Base-by-base conservation (phyloP, 2,888 invertebrate species). In the Artemia sinica region DNA sequence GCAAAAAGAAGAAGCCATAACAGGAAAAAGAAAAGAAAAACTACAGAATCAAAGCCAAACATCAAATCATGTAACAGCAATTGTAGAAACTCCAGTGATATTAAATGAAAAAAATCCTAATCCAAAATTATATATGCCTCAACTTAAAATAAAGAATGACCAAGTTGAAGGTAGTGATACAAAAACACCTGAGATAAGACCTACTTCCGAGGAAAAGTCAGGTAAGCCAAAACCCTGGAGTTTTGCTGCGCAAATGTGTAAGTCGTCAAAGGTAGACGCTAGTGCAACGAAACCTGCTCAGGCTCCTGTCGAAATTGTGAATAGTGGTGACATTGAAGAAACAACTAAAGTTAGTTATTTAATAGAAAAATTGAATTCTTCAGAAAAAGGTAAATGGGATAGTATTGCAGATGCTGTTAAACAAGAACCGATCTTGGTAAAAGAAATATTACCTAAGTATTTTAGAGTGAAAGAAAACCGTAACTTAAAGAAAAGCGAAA, bases 241-340 rank as follows among this genome's bases (percentile, higher is more conserved):
- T 13, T 83, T 85, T 69, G 86, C 86, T 67, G 84, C 84, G 8
- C 28, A n/a, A 28, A 58, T 18, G n/a, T 72, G 85, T 85, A 67
- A 80, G 89, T 68, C 87, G 89, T 8, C 81, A 89, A 7, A 78
- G 87, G 48, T 88, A 90, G 77, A 81, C 89, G 72, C 81, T 89
- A 71, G 80, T 88, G 48, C n/a, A 58, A 58, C 11, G 1, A 18
- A 18, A 58, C 63, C 12, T 8, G 28, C 63, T 8, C n/a, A n/a
- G 10, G n/a, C 9, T 2, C 28, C 63, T 8, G 63, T 58, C 12
- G 63, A 58, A 58, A 8, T 28, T 18, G 10, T 58, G 14, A 58
- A 10, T 10, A 18, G 14, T 28, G 63, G 14, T 58, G 10, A 10
- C 8, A 58, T 9, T 28, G 28, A n/a, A n/a, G 14, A 58, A 18